phyloP scores from a whole-genome alignment of 1,140 invertebrate species.

The Arctopsyche grandis region DNA sequence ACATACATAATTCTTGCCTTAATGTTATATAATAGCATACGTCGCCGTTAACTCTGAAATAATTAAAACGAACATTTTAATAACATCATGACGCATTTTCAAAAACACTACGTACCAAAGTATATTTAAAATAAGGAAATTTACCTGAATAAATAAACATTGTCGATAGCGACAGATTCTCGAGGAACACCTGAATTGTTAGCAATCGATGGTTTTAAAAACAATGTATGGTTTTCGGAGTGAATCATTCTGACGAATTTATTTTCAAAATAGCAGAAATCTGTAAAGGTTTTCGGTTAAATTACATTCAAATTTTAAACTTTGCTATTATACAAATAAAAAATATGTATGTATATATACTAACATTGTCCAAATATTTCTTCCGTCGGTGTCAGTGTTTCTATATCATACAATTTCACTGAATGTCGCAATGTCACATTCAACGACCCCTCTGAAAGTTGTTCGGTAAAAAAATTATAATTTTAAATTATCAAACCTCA shows the following conservation, averaged over 20 bases:
- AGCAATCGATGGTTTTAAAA: constrained; percentile 28
- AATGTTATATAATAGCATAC: constrained; percentile 46
- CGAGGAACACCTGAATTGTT: background rate
- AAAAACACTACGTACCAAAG: too few species aligned
- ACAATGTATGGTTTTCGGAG: constrained; percentile 33
- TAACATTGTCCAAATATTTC: constrained; percentile 27
- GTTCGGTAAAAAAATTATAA: background rate
- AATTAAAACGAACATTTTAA: too few species aligned
- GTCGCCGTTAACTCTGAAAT: constrained; percentile 45
- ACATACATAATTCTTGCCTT: constrained; percentile 40
- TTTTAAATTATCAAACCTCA: background rate
- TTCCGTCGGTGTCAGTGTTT: constrained; percentile 12
- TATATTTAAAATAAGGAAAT: background rate
- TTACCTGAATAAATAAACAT: constrained; percentile 47
- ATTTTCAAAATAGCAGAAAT: constrained; percentile 38
- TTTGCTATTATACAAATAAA: too few species aligned
- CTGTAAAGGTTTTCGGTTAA: background rate
- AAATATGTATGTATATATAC: constrained; percentile 29
- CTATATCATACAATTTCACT: constrained; percentile 21
- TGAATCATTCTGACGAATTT: constrained; percentile 24
- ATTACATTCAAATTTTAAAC: too few species aligned
- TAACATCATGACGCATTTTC: too few species aligned
- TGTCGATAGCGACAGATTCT: constrained; percentile 30
- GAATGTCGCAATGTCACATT: constrained; percentile 27
- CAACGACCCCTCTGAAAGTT: constrained; percentile 18